A percentile compares a stretch with the other conserved stretches of the same genome.
These are phyloP conservation scores for Nomada flava DNA, from an alignment of 2,888 invertebrate genomes.

Conservation along the genomic window DNA sequence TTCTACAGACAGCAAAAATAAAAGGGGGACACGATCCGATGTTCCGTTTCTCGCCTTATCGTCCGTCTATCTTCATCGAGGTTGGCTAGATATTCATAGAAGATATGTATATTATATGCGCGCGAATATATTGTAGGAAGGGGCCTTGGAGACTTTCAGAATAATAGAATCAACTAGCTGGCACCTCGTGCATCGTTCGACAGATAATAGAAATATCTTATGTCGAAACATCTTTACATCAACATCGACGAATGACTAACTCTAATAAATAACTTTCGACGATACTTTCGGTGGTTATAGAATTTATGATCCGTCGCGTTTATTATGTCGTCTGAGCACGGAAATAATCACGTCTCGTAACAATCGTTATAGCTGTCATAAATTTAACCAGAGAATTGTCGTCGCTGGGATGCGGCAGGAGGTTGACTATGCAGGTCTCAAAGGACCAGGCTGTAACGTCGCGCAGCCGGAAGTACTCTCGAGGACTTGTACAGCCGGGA, in stretches of 20 bases:
- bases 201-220: no score
- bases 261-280: neutral
- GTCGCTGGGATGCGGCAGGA: constrained; percentile 61
- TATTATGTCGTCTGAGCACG: constrained; percentile 50
- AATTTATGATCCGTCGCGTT: constrained; percentile 18
- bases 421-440: constrained; percentile 61
- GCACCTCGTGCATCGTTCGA: no score
- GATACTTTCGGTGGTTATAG: neutral
- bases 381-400: constrained; percentile 50
- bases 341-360: constrained; percentile 62
- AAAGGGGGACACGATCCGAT: neutral
- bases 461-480: constrained; percentile 59
- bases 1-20: neutral
- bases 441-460: constrained; percentile 59
- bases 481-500: constrained; percentile 33
- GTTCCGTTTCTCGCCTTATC: neutral
- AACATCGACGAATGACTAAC: neutral
- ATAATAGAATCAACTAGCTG: no score
- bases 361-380: constrained; percentile 62
- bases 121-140: neutral
- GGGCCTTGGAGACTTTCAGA: no score
- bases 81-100: neutral
- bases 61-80: neutral
- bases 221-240: neutral
- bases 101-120: neutral